A percentile compares a stretch with the other conserved stretches of the same genome.
Evolutionary conservation across 2,797 vertebrate genomes (phyloP).

Genomic region (Cuniculus paca): DNA sequence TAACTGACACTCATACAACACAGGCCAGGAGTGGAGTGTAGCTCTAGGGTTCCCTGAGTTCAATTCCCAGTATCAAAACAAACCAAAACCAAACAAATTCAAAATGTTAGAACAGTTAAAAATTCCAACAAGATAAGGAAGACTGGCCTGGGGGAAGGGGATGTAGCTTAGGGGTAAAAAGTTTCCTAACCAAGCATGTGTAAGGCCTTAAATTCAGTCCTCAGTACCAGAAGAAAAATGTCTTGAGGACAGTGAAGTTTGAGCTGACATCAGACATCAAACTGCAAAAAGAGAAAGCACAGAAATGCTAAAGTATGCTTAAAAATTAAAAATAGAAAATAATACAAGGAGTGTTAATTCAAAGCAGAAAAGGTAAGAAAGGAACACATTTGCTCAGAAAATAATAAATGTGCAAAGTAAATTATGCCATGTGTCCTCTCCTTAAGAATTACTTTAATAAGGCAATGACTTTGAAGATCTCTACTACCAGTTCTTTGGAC

Average conservation of each 20-base stretch:
- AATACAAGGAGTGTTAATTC: neutral
- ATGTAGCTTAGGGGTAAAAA: neutral
- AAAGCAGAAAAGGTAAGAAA: neutral
- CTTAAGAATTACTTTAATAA: neutral
- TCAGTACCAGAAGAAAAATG: neutral
- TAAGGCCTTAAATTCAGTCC: neutral
- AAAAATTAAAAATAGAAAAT: slow-evolving; percentile 30
- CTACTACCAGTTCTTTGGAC: neutral
- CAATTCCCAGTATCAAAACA: neutral
- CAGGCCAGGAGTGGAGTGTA: neutral
- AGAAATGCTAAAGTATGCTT: neutral
- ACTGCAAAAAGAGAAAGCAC: neutral
- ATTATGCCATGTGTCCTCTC: neutral
- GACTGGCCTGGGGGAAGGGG: neutral
- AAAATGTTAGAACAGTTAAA: slow-evolving; percentile 7
- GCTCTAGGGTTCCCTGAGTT: neutral
- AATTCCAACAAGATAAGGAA: slow-evolving; percentile 7
- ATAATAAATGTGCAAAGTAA: neutral
- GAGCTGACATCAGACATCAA: neutral
- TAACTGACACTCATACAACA: neutral
- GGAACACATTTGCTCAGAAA: neutral
- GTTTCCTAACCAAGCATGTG: neutral
- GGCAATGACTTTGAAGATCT: neutral
- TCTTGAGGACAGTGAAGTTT: neutral
- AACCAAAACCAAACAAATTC: neutral